phyloP scores from a whole-genome alignment of 1,140 invertebrate species.

The Papilio polyxenes region DNA sequence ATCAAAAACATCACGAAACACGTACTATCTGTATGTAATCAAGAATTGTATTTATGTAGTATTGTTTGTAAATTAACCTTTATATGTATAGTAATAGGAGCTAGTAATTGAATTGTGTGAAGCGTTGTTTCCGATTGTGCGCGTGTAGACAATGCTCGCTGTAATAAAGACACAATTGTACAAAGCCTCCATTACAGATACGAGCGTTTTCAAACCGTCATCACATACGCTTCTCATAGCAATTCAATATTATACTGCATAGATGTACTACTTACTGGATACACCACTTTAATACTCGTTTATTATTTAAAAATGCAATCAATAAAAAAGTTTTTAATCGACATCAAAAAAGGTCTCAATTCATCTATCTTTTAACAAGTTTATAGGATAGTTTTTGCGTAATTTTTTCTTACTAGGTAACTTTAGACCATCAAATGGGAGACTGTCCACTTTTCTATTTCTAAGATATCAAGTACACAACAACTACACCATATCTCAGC shows the following conservation, averaged over 20 bases:
- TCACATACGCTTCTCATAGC: constrained; percentile 53
- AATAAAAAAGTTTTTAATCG: neutral
- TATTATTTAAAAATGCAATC: neutral
- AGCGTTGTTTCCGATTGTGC: constrained; percentile 33
- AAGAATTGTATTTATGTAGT: neutral
- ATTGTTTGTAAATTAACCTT: constrained; percentile 13
- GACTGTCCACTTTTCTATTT: too few relatives aligned
- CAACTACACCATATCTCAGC: too few relatives aligned
- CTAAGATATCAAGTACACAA: neutral
- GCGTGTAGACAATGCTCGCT: constrained; percentile 40
- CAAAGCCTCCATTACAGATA: constrained; percentile 57
- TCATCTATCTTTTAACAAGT: too few relatives aligned
- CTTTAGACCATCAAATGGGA: too few relatives aligned
- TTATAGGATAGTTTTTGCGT: too few relatives aligned
- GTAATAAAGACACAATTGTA: constrained; percentile 49
- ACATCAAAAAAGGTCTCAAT: neutral
- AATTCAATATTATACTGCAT: constrained; percentile 48
- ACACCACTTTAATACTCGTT: neutral
- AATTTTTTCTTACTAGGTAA: too few relatives aligned
- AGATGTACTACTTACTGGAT: constrained; percentile 39
- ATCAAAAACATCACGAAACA: neutral
- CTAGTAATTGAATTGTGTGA: neutral
- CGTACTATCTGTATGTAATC: neutral
- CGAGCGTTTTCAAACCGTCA: constrained; percentile 53
- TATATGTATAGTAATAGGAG: constrained; percentile 15